Base-by-base conservation (phyloP, 2,888 invertebrate genomes). In the Melanotus villosus region DNA sequence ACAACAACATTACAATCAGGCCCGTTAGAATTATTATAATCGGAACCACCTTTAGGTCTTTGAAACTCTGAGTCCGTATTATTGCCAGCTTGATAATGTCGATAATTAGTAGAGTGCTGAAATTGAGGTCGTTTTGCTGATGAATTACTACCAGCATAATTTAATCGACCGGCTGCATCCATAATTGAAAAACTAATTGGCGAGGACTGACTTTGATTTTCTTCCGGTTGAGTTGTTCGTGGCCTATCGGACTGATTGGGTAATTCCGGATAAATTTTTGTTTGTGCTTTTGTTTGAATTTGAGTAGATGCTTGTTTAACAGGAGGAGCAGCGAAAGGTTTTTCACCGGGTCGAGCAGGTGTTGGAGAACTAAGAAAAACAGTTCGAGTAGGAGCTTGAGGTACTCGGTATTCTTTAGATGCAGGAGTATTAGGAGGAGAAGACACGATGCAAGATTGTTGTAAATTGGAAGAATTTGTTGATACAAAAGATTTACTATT, bases 141-240 rank as follows among this genome's bases (percentile, higher is more conserved):
- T 75, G 85, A 87, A 81, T 85, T 88, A 80, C 85, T 89, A 56
- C 86, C 85, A 73, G 86, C 84, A 77, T 90, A 92, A 80, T 88
- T 90, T 59, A 92, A 83, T 75, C 89, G 86, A 14, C 90, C 89
- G 10, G 89, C 89, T 6, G 89, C 88, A 83, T 92, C 92, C 89
- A 92, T 91, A 74, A 92, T 90, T 0, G 92, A 91, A 83, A 91
- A 93, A 83, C 92, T 92, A 75, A 92, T 92, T 6, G 92, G 92
- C 12, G 92, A 92, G 12, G 91, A 92, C 77, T 92, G 86, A 85
- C 82, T 88, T 84, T 85, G 80, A 83, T 88, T 88, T 84, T 90
- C 88, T 76, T 88, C 87, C 58, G 77, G 78, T 36, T 75, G 75
- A 21, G 70, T 66, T 47, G 65, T 73, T 69, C 82, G 78, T 66